phyloP scores from a whole-genome alignment of 2,113 vertebrate genomes.

The Pogonocichla stellata region DNA sequence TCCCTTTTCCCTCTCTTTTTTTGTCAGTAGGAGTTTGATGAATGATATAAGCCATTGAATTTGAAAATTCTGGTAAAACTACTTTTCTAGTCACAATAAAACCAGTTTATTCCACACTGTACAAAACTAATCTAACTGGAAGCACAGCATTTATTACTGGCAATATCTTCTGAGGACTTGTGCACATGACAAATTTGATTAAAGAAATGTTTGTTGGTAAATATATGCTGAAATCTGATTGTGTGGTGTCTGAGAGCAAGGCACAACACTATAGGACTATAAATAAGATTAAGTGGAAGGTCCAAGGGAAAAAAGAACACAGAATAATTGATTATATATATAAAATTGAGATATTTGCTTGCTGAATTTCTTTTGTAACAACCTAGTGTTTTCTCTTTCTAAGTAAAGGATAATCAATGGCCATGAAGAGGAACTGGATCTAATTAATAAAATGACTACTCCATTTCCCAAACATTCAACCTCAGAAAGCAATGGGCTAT shows the following conservation, averaged over 20 bases:
- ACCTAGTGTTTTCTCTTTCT: not conserved
- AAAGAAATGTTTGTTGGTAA: not conserved
- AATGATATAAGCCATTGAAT: not conserved
- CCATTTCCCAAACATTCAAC: slow-evolving; percentile 5
- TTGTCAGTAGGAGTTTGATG: slow-evolving; percentile 16
- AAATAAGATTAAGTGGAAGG: slow-evolving; percentile 11
- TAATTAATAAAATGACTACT: slow-evolving; percentile 32
- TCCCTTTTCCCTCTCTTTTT: not conserved
- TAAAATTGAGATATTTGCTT: not conserved
- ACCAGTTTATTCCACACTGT: not conserved
- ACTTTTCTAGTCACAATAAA: not conserved
- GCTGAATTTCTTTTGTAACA: not conserved
- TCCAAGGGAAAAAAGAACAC: not conserved
- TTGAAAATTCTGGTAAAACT: not conserved
- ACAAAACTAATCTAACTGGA: not conserved
- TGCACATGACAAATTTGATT: not conserved
- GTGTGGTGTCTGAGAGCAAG: not conserved
- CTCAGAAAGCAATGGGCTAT: slow-evolving; percentile 15
- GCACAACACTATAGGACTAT: not conserved
- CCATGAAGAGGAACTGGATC: slow-evolving; percentile 17
- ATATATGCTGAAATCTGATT: not conserved
- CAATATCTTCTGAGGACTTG: not conserved
- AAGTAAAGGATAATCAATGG: slow-evolving; percentile 13
- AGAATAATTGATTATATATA: not conserved
- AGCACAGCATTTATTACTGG: not conserved